phyloP scores from a whole-genome alignment of 1,140 invertebrate species.

The Brachionus calyciflorus region DNA sequence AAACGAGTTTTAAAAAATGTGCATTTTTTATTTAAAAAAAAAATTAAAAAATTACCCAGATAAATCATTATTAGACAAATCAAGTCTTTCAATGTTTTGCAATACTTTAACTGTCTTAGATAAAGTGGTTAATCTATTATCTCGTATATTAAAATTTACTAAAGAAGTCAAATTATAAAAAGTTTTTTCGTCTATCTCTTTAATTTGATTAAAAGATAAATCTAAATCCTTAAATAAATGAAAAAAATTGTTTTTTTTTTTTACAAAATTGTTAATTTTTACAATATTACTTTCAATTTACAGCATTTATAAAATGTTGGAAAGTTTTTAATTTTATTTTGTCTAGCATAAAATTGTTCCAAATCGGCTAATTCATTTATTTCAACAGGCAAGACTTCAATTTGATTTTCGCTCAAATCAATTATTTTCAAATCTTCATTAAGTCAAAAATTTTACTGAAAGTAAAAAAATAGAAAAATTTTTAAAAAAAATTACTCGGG shows the following conservation, averaged over 20 bases:
- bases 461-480: background rate
- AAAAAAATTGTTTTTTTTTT: too few species aligned
- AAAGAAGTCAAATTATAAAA: background rate
- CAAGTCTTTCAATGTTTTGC: slow-evolving; percentile 72
- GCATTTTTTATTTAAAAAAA: too few species aligned
- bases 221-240: slow-evolving; percentile 20
- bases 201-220: slow-evolving; percentile 30
- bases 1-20: too few species aligned
- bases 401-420: slow-evolving; percentile 74
- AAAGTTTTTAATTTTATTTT: slow-evolving; percentile 67
- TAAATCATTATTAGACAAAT: slow-evolving; percentile 77
- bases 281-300: slow-evolving; percentile 56
- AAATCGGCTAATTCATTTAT: slow-evolving; percentile 75
- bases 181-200: background rate
- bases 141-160: slow-evolving; percentile 56
- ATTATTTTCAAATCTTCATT: slow-evolving; percentile 67
- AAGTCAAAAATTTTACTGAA: slow-evolving; percentile 47
- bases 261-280: background rate
- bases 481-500: background rate
- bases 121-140: slow-evolving; percentile 71
- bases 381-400: slow-evolving; percentile 69
- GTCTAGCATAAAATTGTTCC: slow-evolving; percentile 73
- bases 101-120: slow-evolving; percentile 75
- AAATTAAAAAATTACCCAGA: too few species aligned
- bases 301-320: slow-evolving; percentile 58